Percentiles rank a stretch among this genome's conserved stretches.
Evolutionary conservation across 2,797 vertebrate species (phyloP).

Genomic region (Buphagus erythrorhynchus): DNA sequence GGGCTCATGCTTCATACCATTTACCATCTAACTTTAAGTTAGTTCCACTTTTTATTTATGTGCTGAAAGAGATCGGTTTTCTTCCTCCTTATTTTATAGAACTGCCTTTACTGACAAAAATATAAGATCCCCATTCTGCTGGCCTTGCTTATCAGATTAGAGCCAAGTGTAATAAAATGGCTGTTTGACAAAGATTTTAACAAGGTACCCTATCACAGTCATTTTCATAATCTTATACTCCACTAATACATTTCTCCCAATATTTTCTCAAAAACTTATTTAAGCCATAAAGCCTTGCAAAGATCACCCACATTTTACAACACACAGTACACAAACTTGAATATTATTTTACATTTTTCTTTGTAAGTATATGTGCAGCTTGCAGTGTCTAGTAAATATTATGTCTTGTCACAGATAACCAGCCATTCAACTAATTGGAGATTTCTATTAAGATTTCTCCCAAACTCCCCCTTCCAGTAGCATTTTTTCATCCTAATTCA

Average conservation of each 20-base stretch:
- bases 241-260: not conserved
- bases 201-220: not conserved
- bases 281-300: not conserved
- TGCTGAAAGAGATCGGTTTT: not conserved
- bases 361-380: not conserved
- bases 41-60: not conserved
- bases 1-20: not conserved
- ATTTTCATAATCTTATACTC: not conserved
- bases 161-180: not conserved
- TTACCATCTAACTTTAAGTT: not conserved
- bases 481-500: slow-evolving; percentile 24
- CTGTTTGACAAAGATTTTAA: not conserved
- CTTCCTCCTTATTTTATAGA: not conserved
- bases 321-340: not conserved
- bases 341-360: slow-evolving; percentile 13
- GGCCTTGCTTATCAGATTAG: not conserved
- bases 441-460: slow-evolving; percentile 65
- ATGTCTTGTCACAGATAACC: slow-evolving; percentile 36
- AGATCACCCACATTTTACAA: not conserved
- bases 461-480: slow-evolving; percentile 22
- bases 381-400: slow-evolving; percentile 37
- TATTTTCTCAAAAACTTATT: not conserved
- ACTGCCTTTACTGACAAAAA: not conserved
- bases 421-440: slow-evolving; percentile 61
- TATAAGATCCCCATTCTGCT: not conserved